phyloP scores from a whole-genome alignment of 2,888 invertebrate species.

The Phania funesta region DNA sequence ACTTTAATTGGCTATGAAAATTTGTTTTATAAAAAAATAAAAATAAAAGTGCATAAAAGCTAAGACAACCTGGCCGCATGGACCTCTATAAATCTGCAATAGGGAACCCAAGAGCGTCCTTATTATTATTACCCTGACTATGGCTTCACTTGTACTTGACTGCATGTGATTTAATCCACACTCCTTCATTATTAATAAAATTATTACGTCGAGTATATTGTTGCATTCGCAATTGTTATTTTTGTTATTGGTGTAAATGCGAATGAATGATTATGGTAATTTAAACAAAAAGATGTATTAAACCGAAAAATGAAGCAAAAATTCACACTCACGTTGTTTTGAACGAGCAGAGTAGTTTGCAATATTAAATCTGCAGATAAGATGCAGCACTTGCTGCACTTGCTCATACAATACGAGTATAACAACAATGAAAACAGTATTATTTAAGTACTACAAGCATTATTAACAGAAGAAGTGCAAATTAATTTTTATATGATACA shows the following conservation, averaged over 20 bases:
- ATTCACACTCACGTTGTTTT: conserved; percentile 26
- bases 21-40: neutral
- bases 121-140: conserved; percentile 48
- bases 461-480: conserved; percentile 57
- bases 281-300: conserved; percentile 22
- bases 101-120: conserved; percentile 7
- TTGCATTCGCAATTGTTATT: conserved; percentile 1
- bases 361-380: conserved; percentile 39
- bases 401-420: conserved; percentile 3
- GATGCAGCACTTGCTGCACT: conserved; percentile 20
- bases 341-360: conserved; percentile 17
- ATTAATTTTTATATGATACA: conserved; percentile 60
- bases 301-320: conserved; percentile 19
- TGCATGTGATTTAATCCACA: conserved; percentile 59
- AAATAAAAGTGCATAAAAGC: too few relatives aligned
- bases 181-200: conserved; percentile 60
- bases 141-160: conserved; percentile 55
- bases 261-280: conserved; percentile 60
- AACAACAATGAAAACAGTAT: conserved; percentile 12
- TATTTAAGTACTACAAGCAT: conserved; percentile 44
- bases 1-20: too few relatives aligned
- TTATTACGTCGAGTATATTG: conserved; percentile 57
- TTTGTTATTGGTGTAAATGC: conserved; percentile 37
- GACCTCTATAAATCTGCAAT: too few relatives aligned
- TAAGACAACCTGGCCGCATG: too few relatives aligned